A percentile compares a stretch with the other conserved stretches of the same genome.
These are phyloP conservation scores for Solenopsis fugax DNA, from an alignment of 1,140 invertebrate genomes.

Conservation along the genomic window DNA sequence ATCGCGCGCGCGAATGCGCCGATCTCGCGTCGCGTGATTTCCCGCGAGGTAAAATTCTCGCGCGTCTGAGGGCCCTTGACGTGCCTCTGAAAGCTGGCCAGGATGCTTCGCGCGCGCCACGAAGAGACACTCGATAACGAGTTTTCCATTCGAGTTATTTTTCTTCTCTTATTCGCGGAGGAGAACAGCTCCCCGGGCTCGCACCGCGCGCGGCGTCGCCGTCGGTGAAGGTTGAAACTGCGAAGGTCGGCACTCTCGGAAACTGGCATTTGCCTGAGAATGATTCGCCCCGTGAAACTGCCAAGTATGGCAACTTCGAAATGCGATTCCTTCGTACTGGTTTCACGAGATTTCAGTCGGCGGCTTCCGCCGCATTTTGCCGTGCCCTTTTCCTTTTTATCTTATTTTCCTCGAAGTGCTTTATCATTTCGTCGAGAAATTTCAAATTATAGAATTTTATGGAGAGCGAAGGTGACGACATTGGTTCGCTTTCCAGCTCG, in stretches of 20 bases:
- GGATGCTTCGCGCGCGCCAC: slow-evolving; percentile 23
- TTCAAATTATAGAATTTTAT: background rate
- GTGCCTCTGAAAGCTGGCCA: slow-evolving; percentile 45
- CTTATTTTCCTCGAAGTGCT: background rate
- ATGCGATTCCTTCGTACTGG: background rate
- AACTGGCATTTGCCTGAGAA: slow-evolving; percentile 39
- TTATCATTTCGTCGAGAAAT: background rate
- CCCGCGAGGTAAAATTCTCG: slow-evolving; percentile 62
- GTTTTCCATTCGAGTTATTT: slow-evolving; percentile 68
- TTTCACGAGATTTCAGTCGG: slow-evolving; percentile 7
- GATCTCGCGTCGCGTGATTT: slow-evolving; percentile 69
- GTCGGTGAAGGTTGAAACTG: slow-evolving; percentile 41
- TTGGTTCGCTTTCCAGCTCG: background rate
- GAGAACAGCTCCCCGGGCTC: background rate
- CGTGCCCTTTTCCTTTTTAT: background rate
- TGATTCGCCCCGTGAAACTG: slow-evolving; percentile 21
- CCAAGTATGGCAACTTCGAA: slow-evolving; percentile 33
- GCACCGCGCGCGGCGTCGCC: too few relatives aligned
- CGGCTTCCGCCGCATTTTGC: background rate
- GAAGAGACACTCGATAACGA: slow-evolving; percentile 72
- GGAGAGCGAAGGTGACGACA: background rate
- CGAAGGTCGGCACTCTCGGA: slow-evolving; percentile 40
- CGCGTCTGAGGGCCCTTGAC: slow-evolving; percentile 36
- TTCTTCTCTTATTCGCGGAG: slow-evolving; percentile 14
- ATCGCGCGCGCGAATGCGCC: slow-evolving; percentile 42